Evolutionary conservation across 2,113 vertebrate genomes (phyloP), one percentile per base, ranked within the genome.

Genomic region (Malurus elegans): DNA sequence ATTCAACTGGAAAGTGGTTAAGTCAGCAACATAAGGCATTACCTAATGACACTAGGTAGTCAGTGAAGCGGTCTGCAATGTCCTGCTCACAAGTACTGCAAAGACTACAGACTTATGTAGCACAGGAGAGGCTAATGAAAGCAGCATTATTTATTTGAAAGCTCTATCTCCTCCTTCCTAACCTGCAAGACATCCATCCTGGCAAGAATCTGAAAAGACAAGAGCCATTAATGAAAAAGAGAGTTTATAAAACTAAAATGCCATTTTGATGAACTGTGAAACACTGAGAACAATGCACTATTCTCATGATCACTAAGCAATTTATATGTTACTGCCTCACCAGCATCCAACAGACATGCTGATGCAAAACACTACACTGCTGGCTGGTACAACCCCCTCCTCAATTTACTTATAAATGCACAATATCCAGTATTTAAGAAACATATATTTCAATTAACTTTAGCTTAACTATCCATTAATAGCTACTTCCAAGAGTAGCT

Each of bases 21-120:
- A 44, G 73, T 98, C 97, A 98, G 98, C 97, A 96, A 79, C 73
- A 80, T 26, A 44, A 11, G 34, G 96, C 61, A 97, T 97, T 97
- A 97, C 31, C n/a, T 79, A 36, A 89, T 76, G 75, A 85, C 79
- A 61, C 54, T 31, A 48, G 47, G 79, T 61, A 8, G 9, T 40
- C 66, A 42, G 1, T 6, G 25, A 78, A 65, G 38, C 74, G 25
- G n/a, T 72, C 73, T 72, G 26, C 72, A 90, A 58, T 44, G 67
- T 85, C 92, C 93, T 48, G 13, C 11, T 70, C 47, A 20, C 5
- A 14, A 7, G 29, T 51, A 71, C 80, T 23, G 5, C 21, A 71
- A 32, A 13, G 61, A 61, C 78, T 45, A 36, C 42, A 92, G 92
- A 62, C 32, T 81, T 72, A 84, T 2, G 62, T 8, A 57, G 47